These are phyloP conservation scores for Eurosta solidaginis DNA, from an alignment of 1,140 invertebrate species.

Conservation along the genomic window DNA sequence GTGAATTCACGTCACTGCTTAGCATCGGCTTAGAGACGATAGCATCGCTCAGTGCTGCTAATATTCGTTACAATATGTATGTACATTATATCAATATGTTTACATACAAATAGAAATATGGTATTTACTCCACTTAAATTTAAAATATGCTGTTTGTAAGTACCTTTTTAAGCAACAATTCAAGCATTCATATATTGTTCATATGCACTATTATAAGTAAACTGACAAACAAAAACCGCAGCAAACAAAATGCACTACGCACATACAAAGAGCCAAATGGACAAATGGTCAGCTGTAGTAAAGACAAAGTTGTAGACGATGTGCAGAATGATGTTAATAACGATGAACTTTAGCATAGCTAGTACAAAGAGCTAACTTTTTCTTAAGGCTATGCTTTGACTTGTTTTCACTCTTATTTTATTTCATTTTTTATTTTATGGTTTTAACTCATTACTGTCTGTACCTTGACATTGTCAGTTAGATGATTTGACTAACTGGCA, in stretches of 20 bases:
- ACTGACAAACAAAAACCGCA: slow-evolving; percentile 24
- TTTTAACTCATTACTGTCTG: neutral
- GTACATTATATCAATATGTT: too few relatives aligned
- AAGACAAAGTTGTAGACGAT: too few relatives aligned
- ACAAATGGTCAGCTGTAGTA: neutral
- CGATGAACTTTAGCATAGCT: too few relatives aligned
- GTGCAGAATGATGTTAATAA: too few relatives aligned
- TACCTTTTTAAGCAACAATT: slow-evolving; percentile 26
- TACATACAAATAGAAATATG: neutral
- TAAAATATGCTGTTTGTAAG: slow-evolving; percentile 23
- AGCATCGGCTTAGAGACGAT: too few relatives aligned
- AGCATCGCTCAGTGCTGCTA: too few relatives aligned
- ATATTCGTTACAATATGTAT: too few relatives aligned
- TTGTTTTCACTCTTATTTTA: neutral
- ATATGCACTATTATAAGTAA: neutral
- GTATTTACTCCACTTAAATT: slow-evolving; percentile 10
- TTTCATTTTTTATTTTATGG: neutral
- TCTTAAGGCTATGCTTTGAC: neutral
- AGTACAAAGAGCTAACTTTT: too few relatives aligned
- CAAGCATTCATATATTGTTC: slow-evolving; percentile 1
- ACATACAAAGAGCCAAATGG: neutral
- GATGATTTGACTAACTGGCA: slow-evolving; percentile 13
- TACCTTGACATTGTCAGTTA: too few relatives aligned
- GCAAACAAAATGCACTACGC: neutral
- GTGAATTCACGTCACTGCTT: too few relatives aligned